phyloP scores from a whole-genome alignment of 2,888 invertebrate species.

The Blomia tropicalis region DNA sequence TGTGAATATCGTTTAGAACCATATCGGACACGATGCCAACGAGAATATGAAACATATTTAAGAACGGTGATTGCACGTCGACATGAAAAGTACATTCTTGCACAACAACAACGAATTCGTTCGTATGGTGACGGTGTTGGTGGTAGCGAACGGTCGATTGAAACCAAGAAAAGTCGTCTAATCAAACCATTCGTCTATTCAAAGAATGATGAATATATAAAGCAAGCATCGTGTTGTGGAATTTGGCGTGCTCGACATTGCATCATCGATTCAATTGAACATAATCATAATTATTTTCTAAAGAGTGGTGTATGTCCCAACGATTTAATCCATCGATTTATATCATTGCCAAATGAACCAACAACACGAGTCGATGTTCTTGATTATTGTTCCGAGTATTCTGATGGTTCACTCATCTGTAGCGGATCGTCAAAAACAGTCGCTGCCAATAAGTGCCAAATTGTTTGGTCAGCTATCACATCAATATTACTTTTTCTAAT shows the following conservation, averaged over 20 bases:
- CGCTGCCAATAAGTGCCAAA: not conserved
- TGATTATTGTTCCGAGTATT: not conserved
- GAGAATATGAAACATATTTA: not conserved
- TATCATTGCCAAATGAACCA: not conserved
- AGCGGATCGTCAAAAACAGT: not conserved
- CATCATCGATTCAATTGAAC: not conserved
- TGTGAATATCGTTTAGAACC: not conserved
- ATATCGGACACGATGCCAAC: not conserved
- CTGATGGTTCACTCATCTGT: not conserved
- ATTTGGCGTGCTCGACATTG: constrained; percentile 1
- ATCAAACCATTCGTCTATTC: not conserved
- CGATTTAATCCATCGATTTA: not conserved
- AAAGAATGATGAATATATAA: not conserved
- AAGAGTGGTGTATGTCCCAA: not conserved
- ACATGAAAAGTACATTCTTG: not conserved
- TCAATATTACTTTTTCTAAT: too few relatives aligned
- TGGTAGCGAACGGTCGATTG: too few relatives aligned
- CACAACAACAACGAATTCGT: not conserved
- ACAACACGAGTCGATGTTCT: not conserved
- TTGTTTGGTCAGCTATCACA: too few relatives aligned
- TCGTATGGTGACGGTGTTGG: too few relatives aligned
- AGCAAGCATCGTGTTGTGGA: constrained; percentile 3
- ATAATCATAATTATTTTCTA: not conserved
- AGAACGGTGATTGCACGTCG: not conserved
- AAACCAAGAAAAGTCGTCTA: not conserved